Evolutionary conservation across 2,113 vertebrate genomes (phyloP).

Genomic region (Rhagologus leucostigma): DNA sequence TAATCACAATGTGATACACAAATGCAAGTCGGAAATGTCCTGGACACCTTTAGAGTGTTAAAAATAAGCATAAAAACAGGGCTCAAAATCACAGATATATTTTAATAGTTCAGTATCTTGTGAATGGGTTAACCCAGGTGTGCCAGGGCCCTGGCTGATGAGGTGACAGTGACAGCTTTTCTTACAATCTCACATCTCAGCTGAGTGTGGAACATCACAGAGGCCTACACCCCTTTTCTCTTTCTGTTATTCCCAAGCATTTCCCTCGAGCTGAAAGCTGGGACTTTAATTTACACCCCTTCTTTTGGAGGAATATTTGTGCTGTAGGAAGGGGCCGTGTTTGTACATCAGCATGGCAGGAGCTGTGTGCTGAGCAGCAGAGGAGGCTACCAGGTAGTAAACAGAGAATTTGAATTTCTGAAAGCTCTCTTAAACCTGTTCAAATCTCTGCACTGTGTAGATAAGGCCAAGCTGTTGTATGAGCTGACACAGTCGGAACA

Average conservation of each 20-base stretch:
- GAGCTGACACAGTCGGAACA: constrained; percentile 41
- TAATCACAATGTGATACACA: not conserved
- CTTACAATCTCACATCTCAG: not conserved
- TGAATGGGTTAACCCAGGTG: not conserved
- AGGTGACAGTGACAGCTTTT: not conserved
- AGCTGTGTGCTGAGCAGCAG: not conserved
- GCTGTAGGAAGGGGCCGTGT: not conserved
- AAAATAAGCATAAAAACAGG: not conserved
- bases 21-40: not conserved
- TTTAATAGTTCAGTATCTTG: not conserved
- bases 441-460: constrained; percentile 51
- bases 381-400: not conserved
- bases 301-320: not conserved
- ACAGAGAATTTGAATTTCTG: constrained; percentile 50
- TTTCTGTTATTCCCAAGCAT: not conserved
- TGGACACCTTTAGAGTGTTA: not conserved
- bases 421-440: constrained; percentile 52
- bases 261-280: not conserved
- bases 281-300: not conserved
- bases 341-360: not conserved
- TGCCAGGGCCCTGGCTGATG: not conserved
- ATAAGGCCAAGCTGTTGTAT: constrained; percentile 49
- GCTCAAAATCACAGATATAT: not conserved
- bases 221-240: not conserved
- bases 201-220: not conserved